Evolutionary conservation across 2,888 invertebrate genomes (phyloP).

Genomic region (Lepidochitona cinerea): DNA sequence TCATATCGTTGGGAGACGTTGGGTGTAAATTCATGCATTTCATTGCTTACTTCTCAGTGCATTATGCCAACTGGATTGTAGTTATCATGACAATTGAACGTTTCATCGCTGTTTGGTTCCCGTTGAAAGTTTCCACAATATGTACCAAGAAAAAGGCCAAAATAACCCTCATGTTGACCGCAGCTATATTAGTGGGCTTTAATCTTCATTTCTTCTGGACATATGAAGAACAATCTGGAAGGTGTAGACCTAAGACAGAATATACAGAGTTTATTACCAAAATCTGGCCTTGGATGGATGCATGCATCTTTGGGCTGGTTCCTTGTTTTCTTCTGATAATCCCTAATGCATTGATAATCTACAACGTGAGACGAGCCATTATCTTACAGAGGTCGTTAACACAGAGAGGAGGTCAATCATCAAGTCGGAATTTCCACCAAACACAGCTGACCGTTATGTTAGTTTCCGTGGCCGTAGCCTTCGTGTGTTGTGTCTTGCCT

Average conservation of each 20-base stretch:
- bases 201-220: slow-evolving; percentile 44
- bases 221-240: neutral
- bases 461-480: slow-evolving; percentile 47
- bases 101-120: slow-evolving; percentile 60
- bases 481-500: slow-evolving; percentile 48
- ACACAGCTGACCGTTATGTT: slow-evolving; percentile 57
- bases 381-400: slow-evolving; percentile 35
- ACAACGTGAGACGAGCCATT: slow-evolving; percentile 36
- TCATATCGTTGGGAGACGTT: slow-evolving; percentile 34
- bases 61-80: slow-evolving; percentile 59
- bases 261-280: slow-evolving; percentile 35
- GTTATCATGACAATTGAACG: slow-evolving; percentile 61
- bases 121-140: slow-evolving; percentile 46
- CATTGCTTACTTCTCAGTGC: slow-evolving; percentile 44
- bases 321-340: slow-evolving; percentile 46
- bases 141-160: slow-evolving; percentile 42
- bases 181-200: slow-evolving; percentile 35
- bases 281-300: slow-evolving; percentile 58
- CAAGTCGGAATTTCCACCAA: slow-evolving; percentile 38
- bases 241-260: slow-evolving; percentile 29
- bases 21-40: slow-evolving; percentile 50
- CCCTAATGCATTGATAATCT: slow-evolving; percentile 51
- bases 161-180: slow-evolving; percentile 27
- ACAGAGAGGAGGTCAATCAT: slow-evolving; percentile 20
- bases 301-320: slow-evolving; percentile 43